phyloP scores from a whole-genome alignment of 1,140 invertebrate species.

The Oedothorax gibbosus region DNA sequence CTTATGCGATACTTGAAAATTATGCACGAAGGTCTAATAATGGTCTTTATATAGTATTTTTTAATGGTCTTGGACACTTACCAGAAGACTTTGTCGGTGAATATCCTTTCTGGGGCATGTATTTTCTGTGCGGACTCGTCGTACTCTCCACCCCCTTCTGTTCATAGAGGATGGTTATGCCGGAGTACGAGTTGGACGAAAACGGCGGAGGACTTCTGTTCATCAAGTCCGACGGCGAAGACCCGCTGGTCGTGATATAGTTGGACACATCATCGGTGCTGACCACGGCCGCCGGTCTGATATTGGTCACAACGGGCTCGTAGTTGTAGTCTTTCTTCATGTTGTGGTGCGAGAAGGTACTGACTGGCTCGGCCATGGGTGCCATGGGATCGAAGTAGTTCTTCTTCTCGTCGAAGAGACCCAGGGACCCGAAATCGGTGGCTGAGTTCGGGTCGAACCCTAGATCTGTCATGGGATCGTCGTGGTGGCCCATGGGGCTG shows the following conservation, averaged over 20 bases:
- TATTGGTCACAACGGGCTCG: slow-evolving; percentile 37
- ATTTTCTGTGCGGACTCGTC: slow-evolving; percentile 42
- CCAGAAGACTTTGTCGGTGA: slow-evolving; percentile 49
- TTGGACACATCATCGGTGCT: slow-evolving; percentile 28
- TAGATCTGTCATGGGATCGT: slow-evolving; percentile 32
- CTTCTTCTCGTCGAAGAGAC: slow-evolving; percentile 54
- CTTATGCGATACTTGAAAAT: no score
- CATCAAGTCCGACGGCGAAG: slow-evolving; percentile 43
- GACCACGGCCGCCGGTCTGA: slow-evolving; percentile 38
- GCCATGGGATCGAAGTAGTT: slow-evolving; percentile 50
- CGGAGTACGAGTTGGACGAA: slow-evolving; percentile 35
- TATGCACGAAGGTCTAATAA: no score
- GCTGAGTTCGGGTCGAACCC: slow-evolving; percentile 39
- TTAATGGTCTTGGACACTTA: slow-evolving; percentile 7
- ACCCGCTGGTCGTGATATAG: slow-evolving; percentile 50
- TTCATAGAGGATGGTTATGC: slow-evolving; percentile 53
- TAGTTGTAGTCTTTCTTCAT: slow-evolving; percentile 57
- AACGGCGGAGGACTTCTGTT: slow-evolving; percentile 31
- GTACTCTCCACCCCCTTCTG: slow-evolving; percentile 51
- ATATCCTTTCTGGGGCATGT: slow-evolving; percentile 43
- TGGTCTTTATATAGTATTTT: background rate
- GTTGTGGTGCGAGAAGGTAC: slow-evolving; percentile 39
- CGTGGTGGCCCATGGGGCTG: slow-evolving; percentile 48
- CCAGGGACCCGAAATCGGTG: slow-evolving; percentile 36
- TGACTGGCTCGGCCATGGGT: slow-evolving; percentile 54